These are phyloP conservation scores for Mycalesis mineus DNA, from an alignment of 2,888 invertebrate genomes.

Conservation along the genomic window DNA sequence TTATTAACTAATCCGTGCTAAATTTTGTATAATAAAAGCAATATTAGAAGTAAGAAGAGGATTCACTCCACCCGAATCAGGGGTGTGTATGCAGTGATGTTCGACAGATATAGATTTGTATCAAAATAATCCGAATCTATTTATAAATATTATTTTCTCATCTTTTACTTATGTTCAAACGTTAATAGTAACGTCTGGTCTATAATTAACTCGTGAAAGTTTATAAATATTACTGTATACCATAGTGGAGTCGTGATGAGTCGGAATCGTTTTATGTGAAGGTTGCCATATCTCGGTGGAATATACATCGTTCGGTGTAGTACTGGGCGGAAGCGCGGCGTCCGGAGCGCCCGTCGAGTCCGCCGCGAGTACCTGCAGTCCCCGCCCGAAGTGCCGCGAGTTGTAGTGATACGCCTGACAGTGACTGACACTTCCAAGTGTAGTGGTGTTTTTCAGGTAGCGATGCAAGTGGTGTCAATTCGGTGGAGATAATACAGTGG, in stretches of 20 bases:
- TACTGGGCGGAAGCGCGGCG: slow-evolving; percentile 60
- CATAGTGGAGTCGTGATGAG: slow-evolving; percentile 64
- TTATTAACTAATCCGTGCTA: slow-evolving; percentile 67
- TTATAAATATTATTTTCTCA: slow-evolving; percentile 79
- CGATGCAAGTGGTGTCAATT: slow-evolving; percentile 74
- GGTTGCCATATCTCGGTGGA: slow-evolving; percentile 77
- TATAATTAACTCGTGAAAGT: slow-evolving; percentile 77
- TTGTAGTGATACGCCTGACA: slow-evolving; percentile 10
- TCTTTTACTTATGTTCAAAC: slow-evolving; percentile 78
- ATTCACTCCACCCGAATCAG: slow-evolving; percentile 71
- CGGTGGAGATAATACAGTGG: slow-evolving; percentile 76
- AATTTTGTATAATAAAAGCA: slow-evolving; percentile 64
- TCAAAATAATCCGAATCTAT: slow-evolving; percentile 79
- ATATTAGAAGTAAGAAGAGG: slow-evolving; percentile 67
- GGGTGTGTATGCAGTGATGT: slow-evolving; percentile 75
- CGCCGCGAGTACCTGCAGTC: slow-evolving; percentile 30
- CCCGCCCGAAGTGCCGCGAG: slow-evolving; percentile 22
- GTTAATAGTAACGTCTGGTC: slow-evolving; percentile 77
- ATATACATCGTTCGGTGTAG: slow-evolving; percentile 62
- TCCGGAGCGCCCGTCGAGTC: slow-evolving; percentile 18
- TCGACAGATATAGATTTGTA: slow-evolving; percentile 75
- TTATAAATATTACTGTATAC: slow-evolving; percentile 76
- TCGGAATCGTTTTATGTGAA: slow-evolving; percentile 60
- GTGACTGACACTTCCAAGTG: slow-evolving; percentile 34
- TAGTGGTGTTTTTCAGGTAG: slow-evolving; percentile 66